Conservation (phyloP, 2,888 invertebrate genomes). For the Heteromyza rotundicornis region DNA sequence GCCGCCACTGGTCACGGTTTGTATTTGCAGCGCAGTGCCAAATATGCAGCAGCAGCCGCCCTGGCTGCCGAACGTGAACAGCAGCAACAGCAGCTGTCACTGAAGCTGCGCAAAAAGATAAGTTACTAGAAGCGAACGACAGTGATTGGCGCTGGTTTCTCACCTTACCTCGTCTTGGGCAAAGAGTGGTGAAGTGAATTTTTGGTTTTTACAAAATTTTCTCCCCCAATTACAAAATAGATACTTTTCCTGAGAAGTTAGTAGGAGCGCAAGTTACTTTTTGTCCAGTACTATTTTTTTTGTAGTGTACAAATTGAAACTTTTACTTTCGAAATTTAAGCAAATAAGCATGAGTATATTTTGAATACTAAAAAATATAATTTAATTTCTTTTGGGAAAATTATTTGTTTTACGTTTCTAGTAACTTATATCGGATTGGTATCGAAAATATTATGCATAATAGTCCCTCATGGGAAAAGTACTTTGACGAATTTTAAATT, state of each 20-base stretch:
- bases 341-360: background rate
- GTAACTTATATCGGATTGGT: too few species aligned
- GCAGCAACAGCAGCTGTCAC: conserved; percentile 47
- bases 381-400: too few species aligned
- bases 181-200: background rate
- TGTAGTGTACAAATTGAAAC: too few species aligned
- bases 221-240: background rate
- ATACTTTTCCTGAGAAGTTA: background rate
- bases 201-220: background rate
- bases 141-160: background rate
- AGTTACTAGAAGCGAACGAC: too few species aligned
- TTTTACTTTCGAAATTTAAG: too few species aligned
- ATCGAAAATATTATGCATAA: too few species aligned
- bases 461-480: too few species aligned
- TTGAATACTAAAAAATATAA: too few species aligned
- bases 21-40: conserved; percentile 39
- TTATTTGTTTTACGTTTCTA: too few species aligned
- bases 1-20: conserved; percentile 25
- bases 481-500: too few species aligned
- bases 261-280: too few species aligned
- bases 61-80: conserved; percentile 39
- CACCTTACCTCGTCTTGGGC: background rate
- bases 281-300: too few species aligned
- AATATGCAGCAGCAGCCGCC: conserved; percentile 30
- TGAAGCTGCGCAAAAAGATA: conserved; percentile 61